These are phyloP conservation scores for Epistrophella euchroma DNA, from an alignment of 2,888 invertebrate species.

Conservation along the genomic window DNA sequence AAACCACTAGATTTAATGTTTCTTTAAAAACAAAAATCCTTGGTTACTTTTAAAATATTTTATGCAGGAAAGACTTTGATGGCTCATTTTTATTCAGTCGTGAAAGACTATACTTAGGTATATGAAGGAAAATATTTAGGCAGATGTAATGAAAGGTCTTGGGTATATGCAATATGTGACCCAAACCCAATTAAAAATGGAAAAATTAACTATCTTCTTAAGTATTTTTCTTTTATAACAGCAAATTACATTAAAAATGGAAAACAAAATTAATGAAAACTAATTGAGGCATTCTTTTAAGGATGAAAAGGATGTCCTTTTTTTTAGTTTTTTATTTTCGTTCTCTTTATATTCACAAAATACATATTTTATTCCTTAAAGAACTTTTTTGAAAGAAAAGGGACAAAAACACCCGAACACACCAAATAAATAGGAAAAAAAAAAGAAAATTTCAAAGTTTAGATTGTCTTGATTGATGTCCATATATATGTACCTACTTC, in stretches of 20 bases:
- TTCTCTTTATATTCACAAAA: no score
- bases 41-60: no score
- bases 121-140: no score
- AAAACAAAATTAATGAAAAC: conserved; percentile 3
- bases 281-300: neutral
- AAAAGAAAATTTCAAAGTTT: conserved; percentile 3
- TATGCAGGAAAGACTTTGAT: no score
- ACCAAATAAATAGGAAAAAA: neutral
- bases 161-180: no score
- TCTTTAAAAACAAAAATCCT: no score
- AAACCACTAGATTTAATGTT: no score
- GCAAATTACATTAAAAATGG: neutral
- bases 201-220: neutral
- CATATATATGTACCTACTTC: neutral
- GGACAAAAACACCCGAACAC: neutral
- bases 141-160: no score
- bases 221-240: neutral
- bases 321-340: neutral
- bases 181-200: neutral
- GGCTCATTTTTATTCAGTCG: no score
- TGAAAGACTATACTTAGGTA: no score
- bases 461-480: conserved; percentile 18
- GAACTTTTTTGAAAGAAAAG: neutral
- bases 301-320: neutral
- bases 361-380: conserved; percentile 1